Evolutionary conservation across 2,113 vertebrate genomes (phyloP), one percentile per base, ranked within the genome.

Genomic region (Eudyptes chrysolophus): DNA sequence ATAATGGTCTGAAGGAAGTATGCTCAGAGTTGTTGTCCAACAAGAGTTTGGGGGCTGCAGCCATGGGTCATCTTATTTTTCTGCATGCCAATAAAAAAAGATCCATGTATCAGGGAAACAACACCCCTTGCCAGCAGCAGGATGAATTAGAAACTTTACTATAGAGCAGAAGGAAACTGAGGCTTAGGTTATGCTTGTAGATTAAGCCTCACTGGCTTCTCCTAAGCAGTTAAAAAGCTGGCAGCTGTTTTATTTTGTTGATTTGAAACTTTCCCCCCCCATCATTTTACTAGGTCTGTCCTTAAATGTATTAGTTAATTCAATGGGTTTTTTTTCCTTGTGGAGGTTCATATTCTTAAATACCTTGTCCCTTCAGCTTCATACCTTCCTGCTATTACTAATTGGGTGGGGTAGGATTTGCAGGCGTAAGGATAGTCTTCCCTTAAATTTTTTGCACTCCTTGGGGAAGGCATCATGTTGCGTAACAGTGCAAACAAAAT

Each of bases 401-500:
- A 93, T 46, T 55, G 95, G 89, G 96, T 92, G 76, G 88, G 88
- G 95, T 80, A 83, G 90, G 69, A 95, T 72, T 40, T 94, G 77
- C 21, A 49, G 21, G 61, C 75, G 69, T 64, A 51, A 94, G 54
- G 52, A 84, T n/a, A 84, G 78, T 76, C 65, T 91, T 94, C 87
- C 76, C 71, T 97, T 87, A 48, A 16, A 17, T 76, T 95, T 93
- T 94, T 26, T 93, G 58, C 51, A 32, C 85, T 96, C 83, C 87
- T 75, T 86, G 78, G 94, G 89, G 97, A 94, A 90, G 61, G 72
- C 84, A 82, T 84, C 77, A 5, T 87, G 75, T 98, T 98, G 97
- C 48, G 44, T 97, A 98, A 98, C 46, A 49, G 26, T 54, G 85
- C 97, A 97, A 97, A 97, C 96, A 97, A 95, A 98, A 98, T 96